phyloP scores from a whole-genome alignment of 2,113 vertebrate genomes.

The Cinclus cinclus region DNA sequence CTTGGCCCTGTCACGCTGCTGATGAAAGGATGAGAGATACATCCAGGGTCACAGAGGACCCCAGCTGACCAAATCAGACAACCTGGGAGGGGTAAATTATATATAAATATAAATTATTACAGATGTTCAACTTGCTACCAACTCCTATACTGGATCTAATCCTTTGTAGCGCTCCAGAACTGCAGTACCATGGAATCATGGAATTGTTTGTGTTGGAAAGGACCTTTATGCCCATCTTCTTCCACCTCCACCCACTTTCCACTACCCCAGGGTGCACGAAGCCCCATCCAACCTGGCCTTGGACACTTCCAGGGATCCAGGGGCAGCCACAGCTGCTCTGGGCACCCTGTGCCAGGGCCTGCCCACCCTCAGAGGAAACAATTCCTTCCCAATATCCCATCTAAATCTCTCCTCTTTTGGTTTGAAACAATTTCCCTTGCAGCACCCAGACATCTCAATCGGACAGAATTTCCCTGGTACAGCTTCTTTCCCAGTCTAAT shows the following conservation, averaged over 20 bases:
- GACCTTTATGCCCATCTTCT: background rate
- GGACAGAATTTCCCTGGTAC: background rate
- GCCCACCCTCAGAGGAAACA: rapidly evolving
- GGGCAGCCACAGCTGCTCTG: background rate
- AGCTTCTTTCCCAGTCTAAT: background rate
- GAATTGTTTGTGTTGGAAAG: background rate
- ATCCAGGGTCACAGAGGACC: background rate
- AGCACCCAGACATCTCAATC: background rate
- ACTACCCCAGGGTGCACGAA: background rate
- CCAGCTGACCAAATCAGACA: background rate
- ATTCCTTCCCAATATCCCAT: background rate
- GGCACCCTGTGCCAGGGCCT: background rate
- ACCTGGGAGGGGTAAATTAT: background rate
- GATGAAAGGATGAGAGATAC: background rate
- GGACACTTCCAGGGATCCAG: background rate
- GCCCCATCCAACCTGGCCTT: background rate
- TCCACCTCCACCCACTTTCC: background rate
- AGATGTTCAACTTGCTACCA: background rate
- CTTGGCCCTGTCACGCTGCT: background rate
- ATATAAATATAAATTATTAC: background rate
- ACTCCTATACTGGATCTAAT: rapidly evolving
- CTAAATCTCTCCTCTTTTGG: background rate
- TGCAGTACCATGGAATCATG: background rate
- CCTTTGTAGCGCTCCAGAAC: background rate
- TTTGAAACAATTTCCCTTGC: background rate